phyloP scores from a whole-genome alignment of 2,113 vertebrate species.

The Caracal caracal region DNA sequence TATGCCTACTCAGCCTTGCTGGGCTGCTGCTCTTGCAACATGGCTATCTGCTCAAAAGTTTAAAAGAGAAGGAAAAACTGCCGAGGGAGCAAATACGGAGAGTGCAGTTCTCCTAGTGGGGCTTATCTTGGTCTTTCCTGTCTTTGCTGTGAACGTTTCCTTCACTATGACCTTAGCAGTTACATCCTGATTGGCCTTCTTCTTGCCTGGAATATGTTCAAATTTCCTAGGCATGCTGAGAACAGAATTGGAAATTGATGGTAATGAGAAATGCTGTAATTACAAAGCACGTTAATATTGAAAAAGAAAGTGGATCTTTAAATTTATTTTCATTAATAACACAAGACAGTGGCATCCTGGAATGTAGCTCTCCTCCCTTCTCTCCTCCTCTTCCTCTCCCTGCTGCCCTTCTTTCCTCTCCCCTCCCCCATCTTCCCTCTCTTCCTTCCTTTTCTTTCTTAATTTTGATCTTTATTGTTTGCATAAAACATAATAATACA shows the following conservation, averaged over 20 bases:
- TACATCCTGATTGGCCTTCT: slow-evolving; percentile 28
- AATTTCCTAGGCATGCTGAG: slow-evolving; percentile 64
- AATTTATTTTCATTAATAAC: slow-evolving; percentile 75
- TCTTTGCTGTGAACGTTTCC: background rate
- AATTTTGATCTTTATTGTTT: background rate
- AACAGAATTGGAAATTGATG: slow-evolving; percentile 63
- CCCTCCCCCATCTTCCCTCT: background rate
- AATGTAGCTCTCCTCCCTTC: background rate
- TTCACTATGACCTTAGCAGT: slow-evolving; percentile 45
- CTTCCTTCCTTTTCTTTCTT: background rate
- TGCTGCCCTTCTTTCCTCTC: background rate
- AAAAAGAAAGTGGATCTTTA: slow-evolving; percentile 67
- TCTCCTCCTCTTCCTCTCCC: background rate
- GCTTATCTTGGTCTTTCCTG: background rate
- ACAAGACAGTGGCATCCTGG: background rate
- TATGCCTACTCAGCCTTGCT: background rate
- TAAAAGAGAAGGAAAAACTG: slow-evolving; percentile 34
- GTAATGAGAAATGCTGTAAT: slow-evolving; percentile 68
- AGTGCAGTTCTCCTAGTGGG: background rate
- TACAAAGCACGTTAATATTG: slow-evolving; percentile 64
- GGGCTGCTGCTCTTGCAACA: background rate
- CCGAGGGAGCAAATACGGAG: slow-evolving; percentile 5
- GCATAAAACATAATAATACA: background rate
- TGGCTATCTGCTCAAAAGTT: background rate
- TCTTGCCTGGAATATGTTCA: slow-evolving; percentile 64